Percentiles rank a stretch among this genome's conserved stretches.
phyloP scores from a whole-genome alignment of 2,797 vertebrate species.

The Lophura swinhoii region DNA sequence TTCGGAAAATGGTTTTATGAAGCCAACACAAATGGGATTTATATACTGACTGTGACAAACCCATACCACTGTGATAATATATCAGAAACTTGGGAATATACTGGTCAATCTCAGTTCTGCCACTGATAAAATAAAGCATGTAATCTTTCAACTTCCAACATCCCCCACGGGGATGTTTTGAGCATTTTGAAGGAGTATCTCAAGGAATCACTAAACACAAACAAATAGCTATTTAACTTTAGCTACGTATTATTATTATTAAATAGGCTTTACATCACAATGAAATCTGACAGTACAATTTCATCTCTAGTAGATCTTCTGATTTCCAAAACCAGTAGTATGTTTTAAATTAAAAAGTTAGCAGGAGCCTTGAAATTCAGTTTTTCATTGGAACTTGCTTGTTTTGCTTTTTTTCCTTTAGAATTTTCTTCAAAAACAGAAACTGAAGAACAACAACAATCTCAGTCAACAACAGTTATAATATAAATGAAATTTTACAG shows the following conservation, averaged over 20 bases:
- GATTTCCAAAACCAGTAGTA: neutral
- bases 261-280: neutral
- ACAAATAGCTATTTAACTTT: neutral
- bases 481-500: neutral
- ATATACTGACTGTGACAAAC: constrained; percentile 8
- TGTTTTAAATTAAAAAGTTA: neutral
- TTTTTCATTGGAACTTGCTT: neutral
- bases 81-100: neutral
- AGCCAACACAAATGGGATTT: neutral
- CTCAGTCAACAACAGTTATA: neutral
- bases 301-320: neutral
- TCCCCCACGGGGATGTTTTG: neutral
- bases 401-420: neutral
- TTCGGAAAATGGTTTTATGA: neutral
- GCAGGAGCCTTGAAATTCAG: neutral
- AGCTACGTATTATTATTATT: neutral
- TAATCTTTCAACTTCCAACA: neutral
- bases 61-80: neutral
- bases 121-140: neutral
- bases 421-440: neutral
- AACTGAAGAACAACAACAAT: neutral
- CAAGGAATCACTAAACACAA: neutral
- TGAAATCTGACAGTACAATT: neutral
- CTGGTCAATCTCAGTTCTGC: neutral
- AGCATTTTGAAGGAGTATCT: neutral